Base-by-base conservation (phyloP, 1,140 invertebrate genomes). In the Eupristina koningsbergeri region DNA sequence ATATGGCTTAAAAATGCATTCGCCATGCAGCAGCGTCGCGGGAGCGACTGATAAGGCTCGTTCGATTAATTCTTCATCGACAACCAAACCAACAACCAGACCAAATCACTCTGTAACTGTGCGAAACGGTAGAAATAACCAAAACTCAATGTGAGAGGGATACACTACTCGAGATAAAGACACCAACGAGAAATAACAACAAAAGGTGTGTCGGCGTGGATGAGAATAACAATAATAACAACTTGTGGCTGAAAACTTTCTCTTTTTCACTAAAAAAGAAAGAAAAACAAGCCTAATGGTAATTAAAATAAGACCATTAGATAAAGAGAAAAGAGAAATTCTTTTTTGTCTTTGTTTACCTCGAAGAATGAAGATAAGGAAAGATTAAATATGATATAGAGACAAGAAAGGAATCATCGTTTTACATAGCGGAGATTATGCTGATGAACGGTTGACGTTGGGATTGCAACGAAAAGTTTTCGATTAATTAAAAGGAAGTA, bases 1-100 rank as follows among this genome's bases (percentile, higher is more conserved):
- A 84, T 89, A 89, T 88, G 91, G 92, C 90, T 91, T 90, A 90
- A 87, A 88, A 91, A 91, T 86, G 91, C 91, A 92, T 91, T 90
- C 87, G 91, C 91, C 90, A 92, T 90, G 89, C 90, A 91, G 86
- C 86, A 91, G 86, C 86, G 91, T 92, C 91, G 91, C 91, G 91
- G 91, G 91, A 92, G 91, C 91, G 91, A 92, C 90, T 92, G 90
- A 85, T 67, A 91, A 91, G 90, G 89, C 91, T 92, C 90, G 88
- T 91, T 91, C 89, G 89, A 92, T 89, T 90, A 89, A 91, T 89
- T 90, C 88, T 91, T 92, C 89, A 91, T 91, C 90, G 90, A 91
- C 89, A 88, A 92, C 88, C 88, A 89, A 91, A 87, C 77, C 77
- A 75, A 84, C 76, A 73, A 80, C 36, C 69, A 74, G 74, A 91